Conservation (phyloP, 2,113 vertebrate genomes). For the Stercorarius parasiticus region DNA sequence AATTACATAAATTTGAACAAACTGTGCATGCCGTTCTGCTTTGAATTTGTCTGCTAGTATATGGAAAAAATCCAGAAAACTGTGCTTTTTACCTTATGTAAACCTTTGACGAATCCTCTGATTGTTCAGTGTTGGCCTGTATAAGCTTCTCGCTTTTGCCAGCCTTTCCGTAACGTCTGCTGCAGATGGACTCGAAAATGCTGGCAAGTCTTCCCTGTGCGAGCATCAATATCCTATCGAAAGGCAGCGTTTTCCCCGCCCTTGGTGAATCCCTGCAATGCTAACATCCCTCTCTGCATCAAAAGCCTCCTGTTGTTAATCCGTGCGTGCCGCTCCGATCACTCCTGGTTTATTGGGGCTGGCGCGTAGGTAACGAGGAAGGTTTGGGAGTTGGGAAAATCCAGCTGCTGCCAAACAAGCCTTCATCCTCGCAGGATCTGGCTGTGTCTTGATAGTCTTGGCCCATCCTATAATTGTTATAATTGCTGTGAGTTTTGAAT, state of each 20-base stretch:
- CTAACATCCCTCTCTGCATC: neutral
- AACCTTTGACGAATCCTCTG: neutral
- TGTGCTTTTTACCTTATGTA: neutral
- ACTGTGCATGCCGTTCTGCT: neutral
- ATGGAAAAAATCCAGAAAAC: neutral
- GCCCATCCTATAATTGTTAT: neutral
- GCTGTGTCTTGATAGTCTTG: neutral
- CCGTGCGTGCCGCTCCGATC: fast-evolving
- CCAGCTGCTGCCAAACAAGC: neutral
- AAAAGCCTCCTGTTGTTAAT: neutral
- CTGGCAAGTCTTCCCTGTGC: neutral
- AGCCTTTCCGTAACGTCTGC: neutral
- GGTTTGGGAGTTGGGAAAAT: neutral
- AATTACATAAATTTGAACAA: neutral
- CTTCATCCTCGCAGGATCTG: neutral
- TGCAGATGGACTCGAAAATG: neutral
- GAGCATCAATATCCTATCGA: neutral
- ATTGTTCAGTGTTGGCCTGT: neutral
- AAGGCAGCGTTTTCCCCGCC: neutral
- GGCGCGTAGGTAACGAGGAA: neutral
- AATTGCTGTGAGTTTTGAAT: neutral
- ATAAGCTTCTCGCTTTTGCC: neutral
- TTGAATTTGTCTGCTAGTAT: neutral
- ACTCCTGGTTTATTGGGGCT: neutral
- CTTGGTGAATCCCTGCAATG: neutral